Evolutionary conservation across 2,113 vertebrate species (phyloP), one percentile per base, ranked within the genome.

Genomic region (Cyprinus carpio): DNA sequence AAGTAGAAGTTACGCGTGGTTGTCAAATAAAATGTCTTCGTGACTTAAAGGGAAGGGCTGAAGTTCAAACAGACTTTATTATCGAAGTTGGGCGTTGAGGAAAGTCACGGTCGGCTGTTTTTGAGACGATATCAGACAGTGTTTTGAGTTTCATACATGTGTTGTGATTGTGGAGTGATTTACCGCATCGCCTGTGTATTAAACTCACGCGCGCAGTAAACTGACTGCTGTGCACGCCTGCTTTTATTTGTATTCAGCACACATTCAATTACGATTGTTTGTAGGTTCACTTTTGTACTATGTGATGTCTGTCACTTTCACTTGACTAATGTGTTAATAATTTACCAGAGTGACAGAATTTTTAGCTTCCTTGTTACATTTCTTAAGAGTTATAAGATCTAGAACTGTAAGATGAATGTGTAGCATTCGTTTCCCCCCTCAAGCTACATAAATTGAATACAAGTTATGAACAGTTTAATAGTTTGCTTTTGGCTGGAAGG

Each of bases 131-230:
- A 67, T 37, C 12, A 20, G 4, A 20, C 40, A 34, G 43, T 78
- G 40, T 78, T 64, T n/a, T 81, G 60, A 82, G 80, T 69, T 82
- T 71, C 46, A 34, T 23, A 16, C 16, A 69, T 49, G 25, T 69
- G 62, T 64, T 81, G 40, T 49, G 62, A n/a, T 69, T 25, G 81
- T 56, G 49, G 12, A 37, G 81, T 82, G 80, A 54, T 54, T 69
- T 69, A 82, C 80, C 80, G 27, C 80, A 69, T 82, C 43, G 40
- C 18, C 43, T 69, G 43, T 49, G 79, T 71, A 67, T 83, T 31
- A 58, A 58, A 69, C 43, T 82, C 62, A 64, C 79, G 78, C 78
- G 27, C 25, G 79, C 79, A 13, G 79, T 72, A 71, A 82, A 82
- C 80, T 51, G 27, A 67, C 16, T n/a, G 11, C 43, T n/a, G 64